Evolutionary conservation across 2,888 invertebrate species (phyloP), one percentile per base, ranked within the genome.

Genomic region (Geophilus truncorum): DNA sequence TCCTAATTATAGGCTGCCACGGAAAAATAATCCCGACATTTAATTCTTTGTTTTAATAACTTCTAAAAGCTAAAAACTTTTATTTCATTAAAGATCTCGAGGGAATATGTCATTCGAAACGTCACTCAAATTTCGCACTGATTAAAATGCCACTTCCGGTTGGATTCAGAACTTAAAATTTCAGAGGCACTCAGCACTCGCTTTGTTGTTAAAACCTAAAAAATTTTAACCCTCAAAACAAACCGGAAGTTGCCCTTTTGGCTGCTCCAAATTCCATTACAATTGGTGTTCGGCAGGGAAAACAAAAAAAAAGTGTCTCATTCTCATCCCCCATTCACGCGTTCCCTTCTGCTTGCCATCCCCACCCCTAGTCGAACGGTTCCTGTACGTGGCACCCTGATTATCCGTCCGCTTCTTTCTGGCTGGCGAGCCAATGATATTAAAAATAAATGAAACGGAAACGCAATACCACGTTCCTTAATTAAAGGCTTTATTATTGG

Each of bases 371-470:
- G 75, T 28, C 75, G 75, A 32, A 75, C 6, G 28, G 32, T 75
- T 75, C 30, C 30, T 75, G 75, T 28, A 30, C 75, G 75, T 28
- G 75, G 75, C 75, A 32, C 75, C 75, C 75, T 75, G 75, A 75
- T 75, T 75, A 75, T 28, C 32, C 75, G 75, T 32, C 75, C 15
- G 75, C 28, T 75, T 75, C 75, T 75, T 75, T 32, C 30, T 75
- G 28, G 75, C 75, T 75, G 30, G 75, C 25, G 30, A 75, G 75
- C 30, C 75, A 75, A 75, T 75, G 75, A 75, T 75, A 75, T 75
- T 75, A 77, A 77, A 77, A 77, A 77, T 77, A 77, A 77, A 77
- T 77, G 77, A 77, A 77, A 77, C 77, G 77, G 77, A 77, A 77
- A 36, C 23, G 77, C 77, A 77, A 34, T 77, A 32, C 77, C 36